A percentile compares a stretch with the other conserved stretches of the same genome.
phyloP scores from a whole-genome alignment of 2,888 invertebrate genomes.

The Malachius bipustulatus region DNA sequence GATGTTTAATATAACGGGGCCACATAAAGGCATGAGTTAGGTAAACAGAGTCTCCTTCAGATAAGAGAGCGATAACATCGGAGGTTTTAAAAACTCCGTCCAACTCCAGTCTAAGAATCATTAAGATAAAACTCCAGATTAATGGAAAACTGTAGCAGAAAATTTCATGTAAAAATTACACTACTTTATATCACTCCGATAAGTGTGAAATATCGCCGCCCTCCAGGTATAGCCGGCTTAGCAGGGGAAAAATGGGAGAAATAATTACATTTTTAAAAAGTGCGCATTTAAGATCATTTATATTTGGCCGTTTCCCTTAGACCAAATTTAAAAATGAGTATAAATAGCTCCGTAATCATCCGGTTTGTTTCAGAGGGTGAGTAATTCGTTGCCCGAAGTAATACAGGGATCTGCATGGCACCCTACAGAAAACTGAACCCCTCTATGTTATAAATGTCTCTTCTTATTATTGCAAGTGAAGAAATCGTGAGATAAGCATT shows the following conservation, averaged over 20 bases:
- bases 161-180: constrained; percentile 40
- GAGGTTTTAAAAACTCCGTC: constrained; percentile 33
- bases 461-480: too few relatives aligned
- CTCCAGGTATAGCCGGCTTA: constrained; percentile 33
- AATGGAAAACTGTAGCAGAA: constrained; percentile 39
- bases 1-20: too few relatives aligned
- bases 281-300: neutral
- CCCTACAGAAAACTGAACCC: too few relatives aligned
- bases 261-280: constrained; percentile 34
- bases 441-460: too few relatives aligned
- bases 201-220: constrained; percentile 37
- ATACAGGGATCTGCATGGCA: too few relatives aligned
- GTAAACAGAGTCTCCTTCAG: constrained; percentile 27
- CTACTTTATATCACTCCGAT: constrained; percentile 38
- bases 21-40: too few relatives aligned
- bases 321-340: constrained; percentile 1
- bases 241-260: constrained; percentile 29
- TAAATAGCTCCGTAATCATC: too few relatives aligned
- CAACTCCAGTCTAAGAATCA: constrained; percentile 38
- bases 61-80: constrained; percentile 27
- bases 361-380: too few relatives aligned
- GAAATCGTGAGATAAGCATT: too few relatives aligned
- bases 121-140: constrained; percentile 39
- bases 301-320: neutral
- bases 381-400: too few relatives aligned